Conservation (phyloP, 2,797 vertebrate species). For the Anniella stebbinsi region DNA sequence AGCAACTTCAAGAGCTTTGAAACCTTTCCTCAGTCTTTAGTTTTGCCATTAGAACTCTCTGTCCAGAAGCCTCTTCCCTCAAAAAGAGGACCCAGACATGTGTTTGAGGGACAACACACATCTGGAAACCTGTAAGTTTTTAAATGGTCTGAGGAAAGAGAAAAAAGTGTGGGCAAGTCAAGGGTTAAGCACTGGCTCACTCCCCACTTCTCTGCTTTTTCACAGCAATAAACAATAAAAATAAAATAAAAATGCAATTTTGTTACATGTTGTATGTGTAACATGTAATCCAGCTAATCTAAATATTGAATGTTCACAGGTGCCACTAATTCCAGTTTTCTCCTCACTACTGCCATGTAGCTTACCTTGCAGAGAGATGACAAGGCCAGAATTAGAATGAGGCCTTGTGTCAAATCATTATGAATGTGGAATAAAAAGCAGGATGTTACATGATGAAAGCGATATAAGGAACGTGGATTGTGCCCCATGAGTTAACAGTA, state of each 20-base stretch:
- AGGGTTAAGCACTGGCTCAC: neutral
- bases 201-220: neutral
- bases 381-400: too few relatives aligned
- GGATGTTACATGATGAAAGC: too few relatives aligned
- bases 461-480: too few relatives aligned
- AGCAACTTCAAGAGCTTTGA: neutral
- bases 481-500: too few relatives aligned
- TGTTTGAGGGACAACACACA: neutral
- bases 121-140: neutral
- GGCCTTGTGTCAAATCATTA: too few relatives aligned
- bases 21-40: neutral
- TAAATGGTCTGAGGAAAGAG: neutral
- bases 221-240: neutral
- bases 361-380: too few relatives aligned
- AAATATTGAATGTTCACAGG: neutral
- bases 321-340: neutral
- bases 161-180: neutral
- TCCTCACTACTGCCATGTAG: neutral
- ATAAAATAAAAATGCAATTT: too few relatives aligned
- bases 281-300: neutral
- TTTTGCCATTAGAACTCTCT: neutral
- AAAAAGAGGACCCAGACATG: neutral
- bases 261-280: neutral
- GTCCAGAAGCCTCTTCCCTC: neutral
- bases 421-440: too few relatives aligned